Evolutionary conservation across 2,797 vertebrate genomes (phyloP), one percentile per base, ranked within the genome.

Genomic region (Etheostoma perlongum): DNA sequence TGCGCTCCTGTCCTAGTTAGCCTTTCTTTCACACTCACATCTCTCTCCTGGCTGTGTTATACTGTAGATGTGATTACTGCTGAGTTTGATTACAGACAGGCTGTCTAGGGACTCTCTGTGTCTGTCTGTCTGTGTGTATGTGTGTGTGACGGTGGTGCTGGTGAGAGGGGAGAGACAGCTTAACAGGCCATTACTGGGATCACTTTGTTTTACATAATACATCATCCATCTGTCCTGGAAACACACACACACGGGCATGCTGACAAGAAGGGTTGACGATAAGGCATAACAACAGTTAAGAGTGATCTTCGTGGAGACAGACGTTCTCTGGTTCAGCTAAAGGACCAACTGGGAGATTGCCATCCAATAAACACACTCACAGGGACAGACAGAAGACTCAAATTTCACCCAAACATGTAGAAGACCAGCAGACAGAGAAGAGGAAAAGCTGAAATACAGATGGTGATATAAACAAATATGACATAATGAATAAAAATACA

Each of bases 151-250:
- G 59, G 21, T 76, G 62, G 53, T 79, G 75, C 30, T 63, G 72
- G 64, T 72, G 66, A 27, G n/a, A 47, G 52, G 21, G 19, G 19
- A 70, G 66, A 60, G 76, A 42, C 83, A 81, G 91, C 89, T 93
- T 93, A 94, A 93, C 89, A 91, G 91, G 88, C 90, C 92, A 93
- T 93, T 91, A 94, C 91, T 84, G 81, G 91, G 92, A 94, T 93
- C 85, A 93, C 90, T 94, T 91, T 94, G 90, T 92, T 93, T 94
- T 95, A 93, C 93, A 94, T 95, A 94, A 94, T 94, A 91, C 89
- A 94, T 94, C 88, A 91, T 90, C 94, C 93, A 95, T 95, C 94
- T 94, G 94, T 92, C 91, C 92, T 87, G 88, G 51, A 82, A 71
- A 72, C 57, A 72, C 79, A 76, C 51, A 61, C 69, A 78, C 71